Conservation (phyloP, 1,140 invertebrate species). For the Nautilus pompilius region DNA sequence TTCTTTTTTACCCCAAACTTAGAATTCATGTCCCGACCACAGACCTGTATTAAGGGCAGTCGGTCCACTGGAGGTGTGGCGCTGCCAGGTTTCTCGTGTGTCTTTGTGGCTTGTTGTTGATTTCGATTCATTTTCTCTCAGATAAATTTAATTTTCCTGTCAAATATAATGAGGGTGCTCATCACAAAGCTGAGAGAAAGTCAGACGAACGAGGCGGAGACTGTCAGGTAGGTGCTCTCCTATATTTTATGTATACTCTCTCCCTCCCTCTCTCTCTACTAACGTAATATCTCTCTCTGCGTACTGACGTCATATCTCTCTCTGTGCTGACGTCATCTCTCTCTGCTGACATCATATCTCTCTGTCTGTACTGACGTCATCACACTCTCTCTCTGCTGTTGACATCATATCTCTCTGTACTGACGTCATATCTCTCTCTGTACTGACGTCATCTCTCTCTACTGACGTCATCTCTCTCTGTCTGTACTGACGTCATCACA, state of each 20-base stretch:
- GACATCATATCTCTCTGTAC: background rate
- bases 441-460: background rate
- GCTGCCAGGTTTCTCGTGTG: no score
- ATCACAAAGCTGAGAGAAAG: slow-evolving; percentile 43
- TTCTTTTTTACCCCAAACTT: no score
- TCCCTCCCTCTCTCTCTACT: no score
- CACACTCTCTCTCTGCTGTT: background rate
- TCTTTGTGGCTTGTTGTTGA: no score
- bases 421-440: background rate
- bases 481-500: background rate
- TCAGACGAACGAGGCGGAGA: slow-evolving; percentile 49
- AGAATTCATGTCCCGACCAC: no score
- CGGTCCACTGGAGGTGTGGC: no score
- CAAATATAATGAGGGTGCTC: slow-evolving; percentile 47
- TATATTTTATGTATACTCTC: no score
- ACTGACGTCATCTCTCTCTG: background rate
- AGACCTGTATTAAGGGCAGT: no score
- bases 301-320: background rate
- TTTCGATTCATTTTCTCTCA: no score
- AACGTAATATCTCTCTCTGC: background rate
- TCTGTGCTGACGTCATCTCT: background rate
- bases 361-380: background rate
- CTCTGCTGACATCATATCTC: no score
- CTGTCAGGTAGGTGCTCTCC: slow-evolving; percentile 38
- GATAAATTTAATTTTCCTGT: slow-evolving; percentile 45